Evolutionary conservation across 1,140 invertebrate species (phyloP).

Genomic region (Druon quercuslanigerum): DNA sequence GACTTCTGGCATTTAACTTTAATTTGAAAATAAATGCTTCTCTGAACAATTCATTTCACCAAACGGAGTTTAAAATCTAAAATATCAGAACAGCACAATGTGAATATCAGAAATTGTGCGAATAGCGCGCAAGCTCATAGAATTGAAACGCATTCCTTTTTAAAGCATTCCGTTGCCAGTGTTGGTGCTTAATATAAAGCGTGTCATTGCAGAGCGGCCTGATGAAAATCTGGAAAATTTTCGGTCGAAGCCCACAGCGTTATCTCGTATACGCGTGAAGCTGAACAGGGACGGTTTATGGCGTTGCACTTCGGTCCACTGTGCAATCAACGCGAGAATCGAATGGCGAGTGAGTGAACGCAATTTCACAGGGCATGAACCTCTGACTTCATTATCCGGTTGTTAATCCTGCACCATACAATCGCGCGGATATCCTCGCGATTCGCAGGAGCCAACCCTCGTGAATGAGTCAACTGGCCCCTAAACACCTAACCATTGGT

Average conservation of each 20-base stretch:
- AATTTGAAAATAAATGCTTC: no score
- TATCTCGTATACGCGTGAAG: background rate
- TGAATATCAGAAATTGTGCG: no score
- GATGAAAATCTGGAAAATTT: slow-evolving; percentile 62
- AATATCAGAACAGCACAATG: no score
- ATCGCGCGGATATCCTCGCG: slow-evolving; percentile 49
- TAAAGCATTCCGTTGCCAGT: no score
- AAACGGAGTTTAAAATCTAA: no score
- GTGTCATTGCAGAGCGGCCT: slow-evolving; percentile 48
- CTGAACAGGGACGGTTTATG: slow-evolving; percentile 58
- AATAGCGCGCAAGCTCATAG: no score
- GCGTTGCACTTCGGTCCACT: slow-evolving; percentile 65
- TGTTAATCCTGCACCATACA: slow-evolving; percentile 67
- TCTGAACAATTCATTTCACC: no score
- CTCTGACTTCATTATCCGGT: slow-evolving; percentile 76
- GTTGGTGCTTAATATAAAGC: slow-evolving; percentile 45
- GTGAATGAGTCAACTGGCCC: no score
- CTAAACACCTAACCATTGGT: no score
- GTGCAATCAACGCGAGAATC: slow-evolving; percentile 73
- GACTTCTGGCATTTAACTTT: no score
- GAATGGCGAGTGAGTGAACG: slow-evolving; percentile 69
- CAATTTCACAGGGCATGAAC: slow-evolving; percentile 76
- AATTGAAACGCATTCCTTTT: no score
- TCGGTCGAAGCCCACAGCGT: slow-evolving; percentile 44
- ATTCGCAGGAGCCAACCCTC: slow-evolving; percentile 37